Conservation (phyloP, 2,888 invertebrate species). For the Ctenicera cuprea region DNA sequence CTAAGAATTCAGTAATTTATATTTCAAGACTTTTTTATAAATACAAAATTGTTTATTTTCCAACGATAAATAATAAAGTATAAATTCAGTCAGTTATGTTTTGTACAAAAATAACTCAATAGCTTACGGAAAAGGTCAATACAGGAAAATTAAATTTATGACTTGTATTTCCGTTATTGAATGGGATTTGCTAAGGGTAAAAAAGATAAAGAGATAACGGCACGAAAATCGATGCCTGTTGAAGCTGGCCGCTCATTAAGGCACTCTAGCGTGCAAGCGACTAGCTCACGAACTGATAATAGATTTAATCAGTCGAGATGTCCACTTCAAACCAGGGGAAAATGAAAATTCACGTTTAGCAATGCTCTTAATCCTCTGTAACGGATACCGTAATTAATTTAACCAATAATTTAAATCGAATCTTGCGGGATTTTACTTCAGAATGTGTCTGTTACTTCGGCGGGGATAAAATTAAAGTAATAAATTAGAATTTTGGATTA, state of each 20-base stretch:
- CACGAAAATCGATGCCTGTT: slow-evolving; percentile 40
- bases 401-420: slow-evolving; percentile 33
- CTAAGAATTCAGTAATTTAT: too few relatives aligned
- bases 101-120: neutral
- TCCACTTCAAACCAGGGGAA: slow-evolving; percentile 49
- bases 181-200: slow-evolving; percentile 6
- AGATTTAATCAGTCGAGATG: slow-evolving; percentile 56
- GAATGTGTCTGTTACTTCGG: slow-evolving; percentile 1
- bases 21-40: too few relatives aligned
- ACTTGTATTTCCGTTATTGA: neutral
- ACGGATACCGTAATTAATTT: slow-evolving; percentile 44
- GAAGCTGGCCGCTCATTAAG: slow-evolving; percentile 49
- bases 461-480: slow-evolving; percentile 12
- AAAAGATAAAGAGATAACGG: slow-evolving; percentile 32
- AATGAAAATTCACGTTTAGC: slow-evolving; percentile 46
- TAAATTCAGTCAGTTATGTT: too few relatives aligned
- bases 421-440: slow-evolving; percentile 17
- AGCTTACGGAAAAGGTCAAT: slow-evolving; percentile 9
- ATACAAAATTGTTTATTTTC: too few relatives aligned
- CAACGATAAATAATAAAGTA: too few relatives aligned
- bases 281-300: slow-evolving; percentile 55
- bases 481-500: slow-evolving; percentile 22
- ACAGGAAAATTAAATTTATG: slow-evolving; percentile 19
- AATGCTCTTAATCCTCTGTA: slow-evolving; percentile 35
- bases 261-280: slow-evolving; percentile 55